Evolutionary conservation across 2,888 invertebrate genomes (phyloP), one percentile per base, ranked within the genome.

Genomic region (Cryptus armator): DNA sequence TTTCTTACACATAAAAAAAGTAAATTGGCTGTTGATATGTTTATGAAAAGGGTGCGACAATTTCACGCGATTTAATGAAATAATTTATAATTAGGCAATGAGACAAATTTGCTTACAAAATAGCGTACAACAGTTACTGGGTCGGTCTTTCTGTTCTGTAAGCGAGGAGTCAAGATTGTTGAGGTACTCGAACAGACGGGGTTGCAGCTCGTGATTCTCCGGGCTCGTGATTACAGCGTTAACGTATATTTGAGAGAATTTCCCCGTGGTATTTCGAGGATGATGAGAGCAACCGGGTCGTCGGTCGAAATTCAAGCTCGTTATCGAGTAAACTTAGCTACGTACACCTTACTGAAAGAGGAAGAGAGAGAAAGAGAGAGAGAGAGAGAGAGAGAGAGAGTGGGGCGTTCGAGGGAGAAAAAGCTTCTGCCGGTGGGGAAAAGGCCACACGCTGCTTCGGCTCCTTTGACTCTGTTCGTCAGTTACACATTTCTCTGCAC

Each of bases 391-490:
- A n/a, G n/a, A 14, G 48, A 6, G 51, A 70, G n/a, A 29, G 51
- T n/a, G 56, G n/a, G n/a, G 29, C 72, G 59, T 16, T 59, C 51
- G 44, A 59, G 44, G 59, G 59, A 59, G 46, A 53, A 71, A 56
- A 16, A 44, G 44, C 51, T 59, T 59, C 29, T n/a, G n/a, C 59
- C 24, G 59, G 43, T 74, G 6, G 59, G 37, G 37, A 37, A 59
- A 74, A 59, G 32, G 29, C 43, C 51, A 7, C 43, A 24, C 46
- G 59, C 29, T 62, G 59, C 59, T 74, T 44, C 59, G 14, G 59
- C n/a, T 62, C 44, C 59, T 59, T 74, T 62, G 72, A 74, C 72
- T 59, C 43, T 29, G 59, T 74, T 74, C 59, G 44, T 59, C 59
- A 29, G 24, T 59, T 62, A 62, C 46, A 46, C 29, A 44, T 74